Percentiles rank a stretch among this genome's conserved stretches.
Evolutionary conservation across 2,113 vertebrate species (phyloP).

Genomic region (Lasiurus cinereus): DNA sequence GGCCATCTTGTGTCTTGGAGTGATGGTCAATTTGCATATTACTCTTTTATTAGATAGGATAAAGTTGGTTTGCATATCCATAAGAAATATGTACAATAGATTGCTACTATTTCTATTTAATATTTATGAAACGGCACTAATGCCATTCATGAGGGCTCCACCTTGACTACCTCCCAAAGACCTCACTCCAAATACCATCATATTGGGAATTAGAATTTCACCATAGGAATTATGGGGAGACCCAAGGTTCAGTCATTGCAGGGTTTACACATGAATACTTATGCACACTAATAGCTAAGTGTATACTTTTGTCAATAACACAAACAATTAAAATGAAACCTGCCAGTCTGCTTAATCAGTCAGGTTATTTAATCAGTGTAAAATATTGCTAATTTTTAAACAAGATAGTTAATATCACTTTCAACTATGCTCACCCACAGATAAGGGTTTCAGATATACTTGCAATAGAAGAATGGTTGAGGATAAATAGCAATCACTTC

Average conservation of each 20-base stretch:
- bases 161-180: background rate
- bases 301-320: background rate
- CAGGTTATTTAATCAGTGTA: background rate
- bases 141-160: background rate
- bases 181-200: background rate
- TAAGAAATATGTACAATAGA: background rate
- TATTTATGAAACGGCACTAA: background rate
- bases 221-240: background rate
- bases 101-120: background rate
- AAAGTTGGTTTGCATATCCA: background rate
- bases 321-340: background rate
- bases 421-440: background rate
- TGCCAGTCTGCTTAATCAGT: background rate
- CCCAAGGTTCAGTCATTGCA: background rate
- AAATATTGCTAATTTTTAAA: background rate
- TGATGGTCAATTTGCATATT: too few relatives aligned
- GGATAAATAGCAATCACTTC: background rate
- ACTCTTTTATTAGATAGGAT: too few relatives aligned
- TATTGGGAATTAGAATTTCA: background rate
- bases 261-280: background rate
- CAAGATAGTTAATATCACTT: background rate
- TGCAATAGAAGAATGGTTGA: background rate
- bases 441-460: background rate
- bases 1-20: too few relatives aligned
- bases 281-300: background rate